phyloP scores from a whole-genome alignment of 2,113 vertebrate species.

The Actenoides lindsayi region DNA sequence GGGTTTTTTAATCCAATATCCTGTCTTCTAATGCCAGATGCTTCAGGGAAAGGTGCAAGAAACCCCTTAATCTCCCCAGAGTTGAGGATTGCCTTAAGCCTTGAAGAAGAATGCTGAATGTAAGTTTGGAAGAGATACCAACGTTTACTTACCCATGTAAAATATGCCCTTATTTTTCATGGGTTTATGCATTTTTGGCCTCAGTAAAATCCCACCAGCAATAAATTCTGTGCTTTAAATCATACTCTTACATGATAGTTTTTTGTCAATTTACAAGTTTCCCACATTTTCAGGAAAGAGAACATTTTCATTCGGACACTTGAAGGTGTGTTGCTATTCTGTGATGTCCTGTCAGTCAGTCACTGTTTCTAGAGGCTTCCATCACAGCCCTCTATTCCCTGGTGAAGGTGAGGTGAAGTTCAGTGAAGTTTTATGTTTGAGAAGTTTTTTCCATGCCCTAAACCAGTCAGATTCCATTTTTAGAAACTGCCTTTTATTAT shows the following conservation, averaged over 20 bases:
- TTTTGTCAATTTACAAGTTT: neutral
- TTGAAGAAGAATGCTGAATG: neutral
- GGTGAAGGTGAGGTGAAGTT: neutral
- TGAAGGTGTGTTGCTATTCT: neutral
- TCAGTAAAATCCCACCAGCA: neutral
- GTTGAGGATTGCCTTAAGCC: neutral
- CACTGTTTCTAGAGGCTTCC: neutral
- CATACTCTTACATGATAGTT: neutral
- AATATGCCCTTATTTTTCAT: neutral
- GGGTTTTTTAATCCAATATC: neutral
- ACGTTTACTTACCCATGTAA: neutral
- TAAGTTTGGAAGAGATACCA: neutral
- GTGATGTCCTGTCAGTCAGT: neutral
- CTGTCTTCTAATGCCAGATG: neutral
- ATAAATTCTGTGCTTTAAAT: neutral
- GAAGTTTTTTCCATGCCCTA: neutral
- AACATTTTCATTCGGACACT: neutral
- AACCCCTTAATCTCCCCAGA: neutral
- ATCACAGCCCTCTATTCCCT: neutral
- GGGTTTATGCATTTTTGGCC: neutral
- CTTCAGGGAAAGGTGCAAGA: constrained; percentile 24
- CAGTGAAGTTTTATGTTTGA: neutral
- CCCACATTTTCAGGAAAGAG: neutral
- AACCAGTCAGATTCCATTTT: neutral
- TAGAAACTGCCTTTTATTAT: neutral